Evolutionary conservation across 2,888 invertebrate species (phyloP).

Genomic region (Gibbula magus): DNA sequence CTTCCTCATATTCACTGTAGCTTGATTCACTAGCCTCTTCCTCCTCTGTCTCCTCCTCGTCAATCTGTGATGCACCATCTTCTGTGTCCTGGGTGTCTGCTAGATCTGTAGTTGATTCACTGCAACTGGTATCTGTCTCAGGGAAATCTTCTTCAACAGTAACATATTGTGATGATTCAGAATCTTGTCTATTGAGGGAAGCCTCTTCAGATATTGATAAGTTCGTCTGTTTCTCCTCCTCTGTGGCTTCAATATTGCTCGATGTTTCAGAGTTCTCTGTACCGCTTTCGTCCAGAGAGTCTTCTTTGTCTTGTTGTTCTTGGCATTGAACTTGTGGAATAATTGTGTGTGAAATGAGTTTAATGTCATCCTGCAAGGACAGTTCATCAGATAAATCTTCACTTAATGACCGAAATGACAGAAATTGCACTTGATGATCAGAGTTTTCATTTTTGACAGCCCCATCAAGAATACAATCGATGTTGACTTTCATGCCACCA

Average conservation of each 20-base stretch:
- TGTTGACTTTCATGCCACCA: neutral
- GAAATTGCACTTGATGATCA: neutral
- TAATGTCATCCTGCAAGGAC: neutral
- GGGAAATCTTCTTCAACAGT: neutral
- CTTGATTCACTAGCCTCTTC: conserved; percentile 1
- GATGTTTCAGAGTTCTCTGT: too few species aligned
- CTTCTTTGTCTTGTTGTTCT: too few species aligned
- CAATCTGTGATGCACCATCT: too few species aligned
- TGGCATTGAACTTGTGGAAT: neutral
- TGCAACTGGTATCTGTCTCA: neutral
- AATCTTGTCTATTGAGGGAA: neutral
- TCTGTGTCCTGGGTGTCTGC: neutral
- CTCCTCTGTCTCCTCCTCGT: neutral
- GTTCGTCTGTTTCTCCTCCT: neutral
- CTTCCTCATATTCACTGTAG: neutral
- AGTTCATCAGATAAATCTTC: neutral
- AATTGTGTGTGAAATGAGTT: neutral
- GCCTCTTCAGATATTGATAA: neutral
- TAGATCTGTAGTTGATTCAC: neutral
- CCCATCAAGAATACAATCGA: neutral
- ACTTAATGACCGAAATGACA: neutral
- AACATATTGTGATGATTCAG: neutral
- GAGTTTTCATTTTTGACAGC: neutral
- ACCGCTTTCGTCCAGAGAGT: too few species aligned
- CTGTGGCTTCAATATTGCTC: too few species aligned